Percentiles rank a stretch among this genome's conserved stretches.
Evolutionary conservation across 2,113 vertebrate species (phyloP).

Genomic region (Epinephelus cyanopodus): DNA sequence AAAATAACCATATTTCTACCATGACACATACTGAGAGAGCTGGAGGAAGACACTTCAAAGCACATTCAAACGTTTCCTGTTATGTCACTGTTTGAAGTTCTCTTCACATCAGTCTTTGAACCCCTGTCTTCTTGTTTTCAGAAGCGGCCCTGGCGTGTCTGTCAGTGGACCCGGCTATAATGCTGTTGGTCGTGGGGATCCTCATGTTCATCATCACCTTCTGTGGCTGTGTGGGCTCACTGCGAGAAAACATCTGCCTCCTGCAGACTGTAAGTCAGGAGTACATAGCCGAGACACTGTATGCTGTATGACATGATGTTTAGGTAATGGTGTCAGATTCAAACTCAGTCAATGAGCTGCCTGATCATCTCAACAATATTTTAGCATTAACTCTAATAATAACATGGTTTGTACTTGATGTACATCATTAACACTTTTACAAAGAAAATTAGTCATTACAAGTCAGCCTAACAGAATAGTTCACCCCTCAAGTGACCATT

Average conservation of each 20-base stretch:
- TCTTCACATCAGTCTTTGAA: not conserved
- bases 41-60: not conserved
- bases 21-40: not conserved
- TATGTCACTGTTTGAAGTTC: not conserved
- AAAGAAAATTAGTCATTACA: not conserved
- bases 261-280: constrained; percentile 87
- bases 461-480: not conserved
- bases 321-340: not conserved
- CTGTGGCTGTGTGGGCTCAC: constrained; percentile 94
- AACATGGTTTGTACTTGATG: not conserved
- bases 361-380: not conserved
- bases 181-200: constrained; percentile 89
- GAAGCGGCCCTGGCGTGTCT: constrained; percentile 90
- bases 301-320: not conserved
- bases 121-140: constrained; percentile 52
- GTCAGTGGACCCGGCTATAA: constrained; percentile 90
- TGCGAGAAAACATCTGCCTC: constrained; percentile 94
- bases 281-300: not conserved
- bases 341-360: not conserved
- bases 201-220: constrained; percentile 96
- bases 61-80: not conserved
- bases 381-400: not conserved
- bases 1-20: not conserved
- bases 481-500: too few species aligned
- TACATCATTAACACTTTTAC: not conserved